Base-by-base conservation (phyloP, 2,888 invertebrate species). In the Acrobasis suavella region DNA sequence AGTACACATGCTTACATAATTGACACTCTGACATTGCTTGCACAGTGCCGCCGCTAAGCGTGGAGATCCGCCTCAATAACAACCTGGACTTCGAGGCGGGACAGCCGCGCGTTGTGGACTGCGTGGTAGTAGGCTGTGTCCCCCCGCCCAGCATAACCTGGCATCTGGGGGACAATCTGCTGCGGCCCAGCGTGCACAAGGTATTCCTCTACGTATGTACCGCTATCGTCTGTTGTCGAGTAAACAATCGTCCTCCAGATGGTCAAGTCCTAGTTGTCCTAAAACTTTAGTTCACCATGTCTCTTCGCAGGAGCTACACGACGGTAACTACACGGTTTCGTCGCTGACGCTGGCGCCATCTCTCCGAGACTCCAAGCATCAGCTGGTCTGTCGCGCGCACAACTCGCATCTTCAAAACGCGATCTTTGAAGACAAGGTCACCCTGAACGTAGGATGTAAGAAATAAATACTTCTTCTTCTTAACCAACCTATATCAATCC, bases 311-410 rank as follows among this genome's bases (percentile, higher is more conserved):
- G 91, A 91, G 63, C 75, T 86, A 0, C 85, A 87, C 62, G 87
- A 89, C 51, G 91, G 91, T 0, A 89, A 91, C 71, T 90, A 83
- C 69, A 90, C 90, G 0, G 85, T 91, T 2, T 91, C 91, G 0
- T 87, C 90, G 0, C 69, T 91, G 62, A 86, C 87, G 0, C 71
- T 90, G 50, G 80, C 83, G 2, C 86, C 87, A 0, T 84, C 87
- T 0, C 69, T 87, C 1, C 76, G 76, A 0, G 84, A 89, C 65
- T 71, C 72, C 52, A 76, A 75, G 2, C 81, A 76, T 1, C 73
- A 80, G n/a, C 73, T 91, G 22, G 71, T 77, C 9, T 91, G 91
- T 68, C 72, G 80, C 3, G 91, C 82, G 0, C 80, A 83, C 67
- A 80, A 89, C 69, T 72, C 82, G 0, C 74, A 81, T 54, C 62